Percentiles rank a stretch among this genome's conserved stretches.
Evolutionary conservation across 2,888 invertebrate genomes (phyloP).

Genomic region (Sisyra nigra): DNA sequence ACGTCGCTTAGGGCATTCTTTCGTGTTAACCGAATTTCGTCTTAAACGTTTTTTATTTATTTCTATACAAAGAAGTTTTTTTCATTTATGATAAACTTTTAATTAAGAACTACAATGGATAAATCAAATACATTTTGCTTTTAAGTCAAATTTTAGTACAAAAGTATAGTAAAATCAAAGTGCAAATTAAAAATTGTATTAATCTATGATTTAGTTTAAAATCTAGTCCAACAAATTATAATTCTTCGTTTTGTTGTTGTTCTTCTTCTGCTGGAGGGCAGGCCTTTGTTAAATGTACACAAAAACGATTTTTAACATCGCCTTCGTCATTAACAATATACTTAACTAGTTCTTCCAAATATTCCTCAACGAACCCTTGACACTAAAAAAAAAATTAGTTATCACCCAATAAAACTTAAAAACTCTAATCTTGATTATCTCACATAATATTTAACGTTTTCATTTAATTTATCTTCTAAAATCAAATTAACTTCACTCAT

Average conservation of each 20-base stretch:
- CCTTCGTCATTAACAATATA: conserved; percentile 27
- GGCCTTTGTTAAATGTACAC: background rate
- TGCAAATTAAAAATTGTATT: too few species aligned
- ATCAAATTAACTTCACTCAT: conserved; percentile 63
- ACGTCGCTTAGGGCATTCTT: too few species aligned
- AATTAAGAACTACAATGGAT: too few species aligned
- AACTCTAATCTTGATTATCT: conserved; percentile 27
- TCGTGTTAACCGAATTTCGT: too few species aligned
- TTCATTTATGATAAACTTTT: too few species aligned
- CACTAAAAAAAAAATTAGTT: conserved; percentile 35
- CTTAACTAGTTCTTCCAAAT: conserved; percentile 48
- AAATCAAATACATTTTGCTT: too few species aligned
- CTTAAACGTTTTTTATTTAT: too few species aligned
- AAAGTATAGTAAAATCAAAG: too few species aligned
- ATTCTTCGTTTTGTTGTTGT: background rate
- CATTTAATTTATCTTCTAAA: conserved; percentile 73
- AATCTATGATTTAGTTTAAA: too few species aligned
- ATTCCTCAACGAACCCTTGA: conserved; percentile 52
- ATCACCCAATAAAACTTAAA: background rate
- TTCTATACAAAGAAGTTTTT: too few species aligned
- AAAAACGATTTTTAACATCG: background rate
- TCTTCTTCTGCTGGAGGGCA: background rate
- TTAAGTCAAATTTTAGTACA: too few species aligned
- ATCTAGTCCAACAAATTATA: too few species aligned
- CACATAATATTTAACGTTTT: conserved; percentile 69